Percentiles rank a stretch among this genome's conserved stretches.
These are phyloP conservation scores for Grapholita molesta DNA, from an alignment of 1,140 invertebrate species.

Conservation along the genomic window DNA sequence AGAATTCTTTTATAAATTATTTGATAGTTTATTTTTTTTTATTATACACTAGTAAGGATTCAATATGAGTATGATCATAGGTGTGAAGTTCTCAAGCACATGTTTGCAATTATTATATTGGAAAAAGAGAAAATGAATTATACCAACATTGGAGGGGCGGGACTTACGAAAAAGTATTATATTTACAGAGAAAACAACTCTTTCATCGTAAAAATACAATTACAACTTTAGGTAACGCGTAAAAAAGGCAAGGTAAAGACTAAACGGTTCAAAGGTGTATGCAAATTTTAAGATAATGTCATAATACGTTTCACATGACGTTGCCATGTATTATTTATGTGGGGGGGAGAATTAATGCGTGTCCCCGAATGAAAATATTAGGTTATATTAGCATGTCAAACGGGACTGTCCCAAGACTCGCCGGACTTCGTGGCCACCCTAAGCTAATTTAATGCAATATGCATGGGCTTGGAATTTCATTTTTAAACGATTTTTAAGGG, in stretches of 20 bases:
- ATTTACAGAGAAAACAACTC: not conserved
- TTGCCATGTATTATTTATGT: constrained; percentile 56
- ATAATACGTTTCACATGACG: constrained; percentile 36
- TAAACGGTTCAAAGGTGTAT: constrained; percentile 54
- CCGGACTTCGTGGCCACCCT: constrained; percentile 23
- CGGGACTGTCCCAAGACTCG: constrained; percentile 29
- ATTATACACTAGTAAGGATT: no score
- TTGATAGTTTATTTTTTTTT: not conserved
- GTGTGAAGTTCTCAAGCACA: no score
- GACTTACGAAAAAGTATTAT: not conserved
- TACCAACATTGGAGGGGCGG: not conserved
- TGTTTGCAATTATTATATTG: no score
- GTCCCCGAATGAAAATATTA: constrained; percentile 33
- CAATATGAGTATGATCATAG: no score
- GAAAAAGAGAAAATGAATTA: not conserved
- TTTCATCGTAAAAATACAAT: not conserved
- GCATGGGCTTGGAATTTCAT: constrained; percentile 24
- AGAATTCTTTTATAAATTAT: not conserved
- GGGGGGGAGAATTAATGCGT: constrained; percentile 30
- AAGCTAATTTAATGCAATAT: constrained; percentile 32
- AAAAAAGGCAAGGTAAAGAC: constrained; percentile 48
- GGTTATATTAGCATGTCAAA: constrained; percentile 47
- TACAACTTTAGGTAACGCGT: not conserved
- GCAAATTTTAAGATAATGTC: constrained; percentile 61
- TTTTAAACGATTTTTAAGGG: not conserved